Evolutionary conservation across 1,140 invertebrate species (phyloP).

Genomic region (Drosophila baimaii): DNA sequence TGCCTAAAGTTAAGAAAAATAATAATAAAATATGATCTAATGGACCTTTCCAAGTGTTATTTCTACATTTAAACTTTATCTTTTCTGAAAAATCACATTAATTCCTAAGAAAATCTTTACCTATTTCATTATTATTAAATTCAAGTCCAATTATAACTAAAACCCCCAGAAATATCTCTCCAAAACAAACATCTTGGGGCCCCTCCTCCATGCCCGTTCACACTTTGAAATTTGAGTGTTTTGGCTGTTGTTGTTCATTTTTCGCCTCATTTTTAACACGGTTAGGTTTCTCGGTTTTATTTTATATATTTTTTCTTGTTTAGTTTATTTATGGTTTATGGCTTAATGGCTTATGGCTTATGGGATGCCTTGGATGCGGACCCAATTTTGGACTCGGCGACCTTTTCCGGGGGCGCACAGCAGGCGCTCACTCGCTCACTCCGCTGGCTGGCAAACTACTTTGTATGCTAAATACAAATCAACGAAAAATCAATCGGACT

Average conservation of each 20-base stretch:
- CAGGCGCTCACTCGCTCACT: constrained; percentile 17
- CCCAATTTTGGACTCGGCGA: constrained; percentile 17
- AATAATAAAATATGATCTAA: no score
- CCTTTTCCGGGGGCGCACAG: constrained; percentile 40
- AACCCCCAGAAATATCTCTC: background rate
- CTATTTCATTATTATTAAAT: background rate
- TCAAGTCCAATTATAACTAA: constrained; percentile 9
- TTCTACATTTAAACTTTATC: no score
- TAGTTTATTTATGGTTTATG: constrained; percentile 26
- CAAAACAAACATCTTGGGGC: constrained; percentile 7
- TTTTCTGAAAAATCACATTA: no score
- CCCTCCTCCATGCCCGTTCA: no score
- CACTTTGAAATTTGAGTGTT: background rate
- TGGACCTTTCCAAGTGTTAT: no score
- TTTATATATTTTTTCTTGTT: background rate
- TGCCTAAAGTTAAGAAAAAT: no score
- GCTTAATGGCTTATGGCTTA: background rate
- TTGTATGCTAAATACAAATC: constrained; percentile 69
- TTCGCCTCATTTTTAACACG: constrained; percentile 3
- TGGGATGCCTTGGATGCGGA: background rate
- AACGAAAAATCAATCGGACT: constrained; percentile 62
- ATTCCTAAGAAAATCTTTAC: no score
- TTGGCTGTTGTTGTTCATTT: background rate
- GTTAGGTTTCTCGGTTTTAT: background rate
- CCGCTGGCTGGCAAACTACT: constrained; percentile 38